Evolutionary conservation across 1,140 invertebrate species (phyloP).

Genomic region (Rhynchophorus ferrugineus): DNA sequence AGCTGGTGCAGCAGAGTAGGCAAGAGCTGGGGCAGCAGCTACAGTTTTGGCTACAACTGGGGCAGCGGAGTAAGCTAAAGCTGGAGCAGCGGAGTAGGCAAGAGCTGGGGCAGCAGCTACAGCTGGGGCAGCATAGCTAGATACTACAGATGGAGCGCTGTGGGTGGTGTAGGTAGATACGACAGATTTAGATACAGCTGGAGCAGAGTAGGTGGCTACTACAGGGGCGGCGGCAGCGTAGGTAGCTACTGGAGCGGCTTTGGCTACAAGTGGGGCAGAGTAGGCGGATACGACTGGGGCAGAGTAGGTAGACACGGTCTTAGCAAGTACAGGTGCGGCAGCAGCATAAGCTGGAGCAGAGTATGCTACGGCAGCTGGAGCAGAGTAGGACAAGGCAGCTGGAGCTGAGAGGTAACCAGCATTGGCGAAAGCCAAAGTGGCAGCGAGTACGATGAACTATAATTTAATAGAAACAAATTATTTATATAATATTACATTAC

Average conservation of each 20-base stretch:
- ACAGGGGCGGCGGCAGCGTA: conserved; percentile 26
- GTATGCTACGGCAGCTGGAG: conserved; percentile 5
- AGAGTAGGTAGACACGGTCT: conserved; percentile 30
- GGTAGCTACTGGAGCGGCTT: conserved; percentile 24
- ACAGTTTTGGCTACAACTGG: too few species aligned
- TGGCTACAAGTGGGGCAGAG: conserved; percentile 3
- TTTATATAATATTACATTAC: too few species aligned
- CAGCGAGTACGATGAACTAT: conserved; percentile 27
- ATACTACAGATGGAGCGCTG: conserved; percentile 40
- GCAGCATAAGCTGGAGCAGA: conserved; percentile 2
- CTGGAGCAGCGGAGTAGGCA: too few species aligned
- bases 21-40: too few species aligned
- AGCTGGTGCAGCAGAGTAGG: too few species aligned
- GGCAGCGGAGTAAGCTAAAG: too few species aligned
- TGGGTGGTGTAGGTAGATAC: conserved; percentile 51
- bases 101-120: too few species aligned
- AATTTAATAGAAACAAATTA: conserved; percentile 8
- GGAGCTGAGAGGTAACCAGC: conserved; percentile 26
- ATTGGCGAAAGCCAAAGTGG: conserved; percentile 30
- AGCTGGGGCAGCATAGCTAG: conserved; percentile 44
- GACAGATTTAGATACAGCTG: conserved; percentile 32
- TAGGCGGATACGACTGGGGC: conserved; percentile 1
- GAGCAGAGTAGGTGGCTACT: conserved; percentile 28
- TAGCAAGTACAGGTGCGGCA: conserved; percentile 4
- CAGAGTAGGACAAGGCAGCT: conserved; percentile 8